Conservation (phyloP, 2,888 invertebrate genomes). For the Incurvaria masculella region DNA sequence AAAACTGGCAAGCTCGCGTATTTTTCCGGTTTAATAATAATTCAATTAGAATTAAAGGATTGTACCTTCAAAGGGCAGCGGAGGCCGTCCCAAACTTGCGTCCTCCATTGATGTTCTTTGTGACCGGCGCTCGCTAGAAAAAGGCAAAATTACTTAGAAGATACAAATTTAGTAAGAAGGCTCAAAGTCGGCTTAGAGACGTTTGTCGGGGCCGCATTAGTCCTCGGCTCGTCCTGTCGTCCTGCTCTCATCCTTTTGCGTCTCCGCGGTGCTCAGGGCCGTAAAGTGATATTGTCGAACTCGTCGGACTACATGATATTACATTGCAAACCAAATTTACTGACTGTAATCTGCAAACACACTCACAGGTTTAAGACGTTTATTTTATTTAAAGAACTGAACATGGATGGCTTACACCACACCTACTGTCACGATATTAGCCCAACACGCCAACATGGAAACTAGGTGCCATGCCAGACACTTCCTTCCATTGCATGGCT, state of each 20-base stretch:
- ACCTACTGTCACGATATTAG: too few species aligned
- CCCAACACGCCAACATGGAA: too few species aligned
- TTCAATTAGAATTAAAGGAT: conserved; percentile 58
- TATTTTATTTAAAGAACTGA: too few species aligned
- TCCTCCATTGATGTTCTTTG: not conserved
- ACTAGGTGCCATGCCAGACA: too few species aligned
- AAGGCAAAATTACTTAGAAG: not conserved
- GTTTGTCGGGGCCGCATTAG: not conserved
- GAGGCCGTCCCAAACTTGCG: not conserved
- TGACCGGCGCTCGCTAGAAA: not conserved
- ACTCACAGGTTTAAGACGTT: too few species aligned
- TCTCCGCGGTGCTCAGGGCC: not conserved
- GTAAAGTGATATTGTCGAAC: not conserved
- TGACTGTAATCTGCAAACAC: too few species aligned
- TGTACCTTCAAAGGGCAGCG: conserved; percentile 40
- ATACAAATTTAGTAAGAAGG: not conserved
- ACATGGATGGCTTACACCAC: too few species aligned
- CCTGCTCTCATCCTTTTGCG: not conserved
- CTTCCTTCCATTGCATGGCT: too few species aligned
- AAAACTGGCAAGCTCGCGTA: not conserved
- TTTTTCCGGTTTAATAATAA: conserved; percentile 38
- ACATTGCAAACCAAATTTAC: not conserved
- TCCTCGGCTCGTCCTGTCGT: not conserved
- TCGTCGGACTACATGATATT: not conserved
- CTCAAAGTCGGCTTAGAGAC: not conserved